Conservation (phyloP, 1,140 invertebrate species). For the Sesamia nonagrioides region DNA sequence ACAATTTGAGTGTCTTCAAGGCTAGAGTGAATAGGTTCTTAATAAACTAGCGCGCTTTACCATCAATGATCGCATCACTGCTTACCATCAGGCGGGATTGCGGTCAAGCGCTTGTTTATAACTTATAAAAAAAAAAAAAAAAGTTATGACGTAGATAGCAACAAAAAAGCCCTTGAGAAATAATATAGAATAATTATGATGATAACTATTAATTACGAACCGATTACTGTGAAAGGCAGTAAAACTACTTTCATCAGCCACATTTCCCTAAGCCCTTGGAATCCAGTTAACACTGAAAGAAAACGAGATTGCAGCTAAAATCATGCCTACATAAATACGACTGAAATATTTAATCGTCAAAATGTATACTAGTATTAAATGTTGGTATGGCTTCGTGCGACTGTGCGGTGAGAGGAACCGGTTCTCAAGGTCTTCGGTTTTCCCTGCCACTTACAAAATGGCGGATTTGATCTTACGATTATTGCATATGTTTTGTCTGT, state of each 20-base stretch:
- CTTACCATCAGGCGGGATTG: too few relatives aligned
- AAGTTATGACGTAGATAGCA: too few relatives aligned
- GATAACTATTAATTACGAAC: too few relatives aligned
- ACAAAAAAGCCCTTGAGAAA: too few relatives aligned
- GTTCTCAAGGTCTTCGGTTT: constrained; percentile 80
- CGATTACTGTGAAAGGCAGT: too few relatives aligned
- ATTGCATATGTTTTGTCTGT: constrained; percentile 51
- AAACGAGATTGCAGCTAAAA: not conserved
- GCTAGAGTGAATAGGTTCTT: too few relatives aligned
- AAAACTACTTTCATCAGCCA: not conserved
- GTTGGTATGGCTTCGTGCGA: constrained; percentile 29
- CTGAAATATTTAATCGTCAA: constrained; percentile 33
- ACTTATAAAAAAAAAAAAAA: too few relatives aligned
- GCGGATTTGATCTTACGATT: constrained; percentile 57
- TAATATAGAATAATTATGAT: too few relatives aligned
- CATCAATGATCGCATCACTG: too few relatives aligned
- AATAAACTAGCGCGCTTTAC: too few relatives aligned
- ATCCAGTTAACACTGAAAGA: constrained; percentile 1
- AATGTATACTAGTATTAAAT: constrained; percentile 24
- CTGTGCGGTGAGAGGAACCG: constrained; percentile 63
- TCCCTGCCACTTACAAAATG: constrained; percentile 74
- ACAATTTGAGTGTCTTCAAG: too few relatives aligned
- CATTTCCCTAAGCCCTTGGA: not conserved
- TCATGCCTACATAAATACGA: not conserved
- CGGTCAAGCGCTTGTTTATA: too few relatives aligned